Evolutionary conservation across 2,888 invertebrate species (phyloP), one percentile per base, ranked within the genome.

Genomic region (Aplocera efformata): DNA sequence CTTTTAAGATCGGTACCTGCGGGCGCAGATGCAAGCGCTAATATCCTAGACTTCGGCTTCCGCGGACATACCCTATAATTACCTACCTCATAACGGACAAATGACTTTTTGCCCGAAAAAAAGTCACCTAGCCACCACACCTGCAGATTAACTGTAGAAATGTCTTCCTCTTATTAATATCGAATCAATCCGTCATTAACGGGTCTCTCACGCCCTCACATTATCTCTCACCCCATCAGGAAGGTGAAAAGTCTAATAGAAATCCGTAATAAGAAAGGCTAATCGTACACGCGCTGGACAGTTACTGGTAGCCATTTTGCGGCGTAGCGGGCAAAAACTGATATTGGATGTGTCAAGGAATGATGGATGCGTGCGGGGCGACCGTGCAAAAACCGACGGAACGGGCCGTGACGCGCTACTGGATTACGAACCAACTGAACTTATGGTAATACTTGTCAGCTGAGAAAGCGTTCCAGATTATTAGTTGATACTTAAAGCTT

Each of bases 261-360:
- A 85, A 84, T 80, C 82, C 66, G 78, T 80, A 80, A 83, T 85
- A 82, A 83, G 82, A 81, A 83, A 79, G 73, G 67, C 76, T 82
- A 81, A 81, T 84, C 78, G 80, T 72, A 64, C 77, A 72, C 76
- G 74, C 77, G 78, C 68, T 68, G 66, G 63, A 76, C 74, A 74
- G 75, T 74, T 76, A 75, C 59, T 65, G 65, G 67, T 50, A 35
- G 55, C 56, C 77, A 78, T 79, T 72, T 79, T 72, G 75, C 56
- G 68, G 63, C 62, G 62, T 61, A 61, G 58, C 60, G 65, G 53
- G 70, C 77, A 86, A 86, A 86, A 86, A 85, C 73, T 72, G 67
- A 85, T 85, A 86, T 86, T 86, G 86, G 86, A 86, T 84, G 79
- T 85, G 86, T 86, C 86, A 86, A 70, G 79, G 66, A 64, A 83